A percentile compares a stretch with the other conserved stretches of the same genome.
Evolutionary conservation across 2,888 invertebrate species (phyloP).

Genomic region (Drosophila colorata): DNA sequence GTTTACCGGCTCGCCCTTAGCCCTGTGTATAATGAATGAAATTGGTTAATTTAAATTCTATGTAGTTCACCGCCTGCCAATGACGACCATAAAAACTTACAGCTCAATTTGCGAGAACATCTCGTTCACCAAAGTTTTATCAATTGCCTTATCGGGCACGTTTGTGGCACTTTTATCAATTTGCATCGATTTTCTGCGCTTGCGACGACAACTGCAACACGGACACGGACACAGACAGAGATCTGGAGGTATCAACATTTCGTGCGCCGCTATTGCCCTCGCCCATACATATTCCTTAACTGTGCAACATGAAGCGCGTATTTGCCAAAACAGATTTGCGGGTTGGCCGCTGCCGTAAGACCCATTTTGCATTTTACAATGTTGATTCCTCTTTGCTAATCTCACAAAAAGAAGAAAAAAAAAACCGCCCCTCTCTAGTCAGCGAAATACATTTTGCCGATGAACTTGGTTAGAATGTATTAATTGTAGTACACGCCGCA

Average conservation of each 20-base stretch:
- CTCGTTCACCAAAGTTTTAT: slow-evolving; percentile 20
- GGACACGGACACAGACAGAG: slow-evolving; percentile 65
- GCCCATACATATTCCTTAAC: slow-evolving; percentile 67
- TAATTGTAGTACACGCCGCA: slow-evolving; percentile 7
- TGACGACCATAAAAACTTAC: slow-evolving; percentile 32
- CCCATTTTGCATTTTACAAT: slow-evolving; percentile 58
- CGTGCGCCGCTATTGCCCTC: slow-evolving; percentile 37
- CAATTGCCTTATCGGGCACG: slow-evolving; percentile 31
- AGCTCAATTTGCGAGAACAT: slow-evolving; percentile 17
- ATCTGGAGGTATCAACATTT: slow-evolving; percentile 30
- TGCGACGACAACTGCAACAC: slow-evolving; percentile 44
- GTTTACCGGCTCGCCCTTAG: slow-evolving; percentile 3
- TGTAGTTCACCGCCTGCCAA: not conserved
- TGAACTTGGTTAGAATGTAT: slow-evolving; percentile 11
- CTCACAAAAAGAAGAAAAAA: too few relatives aligned
- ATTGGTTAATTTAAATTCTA: not conserved
- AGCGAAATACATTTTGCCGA: slow-evolving; percentile 20
- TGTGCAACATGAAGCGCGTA: slow-evolving; percentile 44
- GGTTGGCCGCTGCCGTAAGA: slow-evolving; percentile 40
- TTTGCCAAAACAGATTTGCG: slow-evolving; percentile 39
- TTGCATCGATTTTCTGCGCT: slow-evolving; percentile 82
- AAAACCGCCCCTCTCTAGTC: too few relatives aligned
- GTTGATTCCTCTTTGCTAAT: not conserved
- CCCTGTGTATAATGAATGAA: slow-evolving; percentile 19
- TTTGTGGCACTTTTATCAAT: slow-evolving; percentile 43